Conservation (phyloP, 2,888 invertebrate species). For the Hypomecis punctinalis region DNA sequence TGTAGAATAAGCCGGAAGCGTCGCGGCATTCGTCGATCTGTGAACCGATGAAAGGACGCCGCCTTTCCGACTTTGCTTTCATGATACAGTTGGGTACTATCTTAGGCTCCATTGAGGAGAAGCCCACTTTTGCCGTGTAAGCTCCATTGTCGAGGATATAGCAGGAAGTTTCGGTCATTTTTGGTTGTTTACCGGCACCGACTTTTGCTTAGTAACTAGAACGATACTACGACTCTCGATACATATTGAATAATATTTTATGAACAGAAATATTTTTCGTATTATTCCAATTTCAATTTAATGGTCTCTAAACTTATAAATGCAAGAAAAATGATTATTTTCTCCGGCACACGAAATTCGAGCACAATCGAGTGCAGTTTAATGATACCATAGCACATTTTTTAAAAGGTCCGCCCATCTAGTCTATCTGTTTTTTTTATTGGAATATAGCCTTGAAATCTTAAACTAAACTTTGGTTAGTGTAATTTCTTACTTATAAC, state of each 20-base stretch:
- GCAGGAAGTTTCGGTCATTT: slow-evolving; percentile 77
- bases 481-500: too few species aligned
- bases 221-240: too few species aligned
- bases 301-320: too few species aligned
- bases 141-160: slow-evolving; percentile 96
- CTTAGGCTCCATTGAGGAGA: slow-evolving; percentile 88
- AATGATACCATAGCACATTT: too few species aligned
- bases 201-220: neutral
- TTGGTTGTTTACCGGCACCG: slow-evolving; percentile 42
- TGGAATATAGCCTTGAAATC: too few species aligned
- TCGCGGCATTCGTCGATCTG: slow-evolving; percentile 99
- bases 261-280: neutral
- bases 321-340: too few species aligned
- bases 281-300: too few species aligned
- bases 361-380: too few species aligned
- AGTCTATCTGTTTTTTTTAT: too few species aligned
- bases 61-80: slow-evolving; percentile 98
- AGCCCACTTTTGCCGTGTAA: slow-evolving; percentile 94
- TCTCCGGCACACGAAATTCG: too few species aligned
- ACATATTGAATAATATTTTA: neutral
- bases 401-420: too few species aligned
- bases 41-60: slow-evolving; percentile 95
- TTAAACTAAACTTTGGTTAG: too few species aligned
- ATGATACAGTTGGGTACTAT: slow-evolving; percentile 97
- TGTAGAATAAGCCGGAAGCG: slow-evolving; percentile 96